Base-by-base conservation (phyloP, 2,113 vertebrate species). In the Acanthisitta chloris region DNA sequence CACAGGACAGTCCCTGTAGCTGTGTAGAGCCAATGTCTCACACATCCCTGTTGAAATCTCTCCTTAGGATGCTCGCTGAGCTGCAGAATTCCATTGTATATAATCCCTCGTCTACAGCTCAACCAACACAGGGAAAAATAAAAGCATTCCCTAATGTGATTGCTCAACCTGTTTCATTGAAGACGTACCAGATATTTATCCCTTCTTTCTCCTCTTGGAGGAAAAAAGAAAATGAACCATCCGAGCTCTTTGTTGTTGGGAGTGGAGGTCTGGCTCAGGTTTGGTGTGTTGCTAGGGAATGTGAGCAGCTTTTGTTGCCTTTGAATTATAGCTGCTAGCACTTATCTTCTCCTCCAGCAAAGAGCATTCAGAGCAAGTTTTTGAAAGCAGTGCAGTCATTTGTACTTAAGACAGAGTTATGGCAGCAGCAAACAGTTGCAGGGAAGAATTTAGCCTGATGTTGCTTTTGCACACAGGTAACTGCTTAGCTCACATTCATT, bases 261-360 rank as follows among this genome's bases (percentile, higher is more conserved):
- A 88, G 81, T 28, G 83, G 58, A 86, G 72, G 45, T 64, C 52
- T 79, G 69, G 57, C 61, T 84, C 74, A 38, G 1, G 0, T 66
- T 82, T 73, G 51, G 64, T 88, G 72, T 67, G 71, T 93, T 94
- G 91, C 88, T 86, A 74, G 70, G 92, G 76, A 92, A 77, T 77
- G 84, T 17, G 76, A 81, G 76, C 67, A 76, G 90, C 65, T 88
- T 94, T 92, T 94, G 78, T 72, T 82, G 43, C 54, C 64, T 88
- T 92, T 90, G 90, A 95, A 88, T 96, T 94, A 90, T 70, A 64
- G 81, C 86, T 91, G 59, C 87, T 64, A 61, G 62, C 65, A 94
- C 72, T 97, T 93, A 92, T 81, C 93, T 96, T 88, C 71, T 86
- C 74, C 81, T 86, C 72, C 81, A 90, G 93, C 69, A 94, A 94